Conservation (phyloP, 2,113 vertebrate genomes). For the Polypterus senegalus region DNA sequence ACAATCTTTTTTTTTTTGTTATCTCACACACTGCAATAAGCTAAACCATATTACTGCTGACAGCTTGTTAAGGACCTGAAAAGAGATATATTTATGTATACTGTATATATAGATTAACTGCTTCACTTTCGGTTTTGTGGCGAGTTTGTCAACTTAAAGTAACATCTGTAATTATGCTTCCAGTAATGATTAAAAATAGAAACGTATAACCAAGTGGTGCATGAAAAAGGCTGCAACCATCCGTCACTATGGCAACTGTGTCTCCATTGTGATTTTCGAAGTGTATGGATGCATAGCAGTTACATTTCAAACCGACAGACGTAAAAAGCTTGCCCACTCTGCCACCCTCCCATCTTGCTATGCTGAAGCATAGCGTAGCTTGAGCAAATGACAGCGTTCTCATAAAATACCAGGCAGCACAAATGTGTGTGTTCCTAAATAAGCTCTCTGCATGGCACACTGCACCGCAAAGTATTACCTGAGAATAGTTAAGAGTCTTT, state of each 20-base stretch:
- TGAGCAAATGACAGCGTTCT: no score
- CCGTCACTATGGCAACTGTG: constrained; percentile 56
- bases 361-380: no score
- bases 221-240: constrained; percentile 49
- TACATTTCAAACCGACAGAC: background rate
- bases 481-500: no score
- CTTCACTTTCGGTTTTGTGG: constrained; percentile 4
- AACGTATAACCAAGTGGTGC: constrained; percentile 61
- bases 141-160: constrained; percentile 36
- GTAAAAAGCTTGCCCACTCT: no score
- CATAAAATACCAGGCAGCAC: no score
- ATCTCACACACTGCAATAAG: background rate
- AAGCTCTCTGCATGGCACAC: no score
- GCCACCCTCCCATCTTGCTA: no score
- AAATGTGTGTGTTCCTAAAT: no score
- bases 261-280: constrained; percentile 46
- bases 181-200: constrained; percentile 56
- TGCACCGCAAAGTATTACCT: no score
- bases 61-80: background rate
- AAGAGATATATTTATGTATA: background rate
- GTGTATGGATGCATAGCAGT: background rate
- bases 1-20: background rate
- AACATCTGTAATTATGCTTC: constrained; percentile 39
- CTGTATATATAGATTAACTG: constrained; percentile 14
- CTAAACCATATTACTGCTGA: background rate